Conservation (phyloP, 1,140 invertebrate species). For the Drosophila burlai region DNA sequence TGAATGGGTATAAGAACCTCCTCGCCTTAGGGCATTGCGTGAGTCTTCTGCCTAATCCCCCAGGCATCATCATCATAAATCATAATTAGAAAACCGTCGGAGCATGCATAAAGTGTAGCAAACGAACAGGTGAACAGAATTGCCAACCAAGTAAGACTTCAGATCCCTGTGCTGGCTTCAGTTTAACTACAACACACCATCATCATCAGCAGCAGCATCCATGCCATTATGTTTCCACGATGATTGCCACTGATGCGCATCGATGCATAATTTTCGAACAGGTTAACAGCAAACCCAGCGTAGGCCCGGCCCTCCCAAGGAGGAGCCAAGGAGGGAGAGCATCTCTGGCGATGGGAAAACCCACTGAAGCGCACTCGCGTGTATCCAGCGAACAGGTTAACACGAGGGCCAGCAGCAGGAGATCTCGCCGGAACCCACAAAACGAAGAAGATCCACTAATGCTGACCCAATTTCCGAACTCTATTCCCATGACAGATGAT, state of each 20-base stretch:
- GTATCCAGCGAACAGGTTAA: conserved; percentile 42
- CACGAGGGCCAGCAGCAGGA: conserved; percentile 16
- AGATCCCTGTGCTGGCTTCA: background rate
- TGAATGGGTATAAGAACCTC: background rate
- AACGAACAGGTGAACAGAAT: conserved; percentile 52
- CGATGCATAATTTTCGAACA: conserved; percentile 69
- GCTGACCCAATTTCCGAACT: background rate
- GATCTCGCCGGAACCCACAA: background rate
- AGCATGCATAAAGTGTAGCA: conserved; percentile 55
- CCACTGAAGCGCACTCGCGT: conserved; percentile 47
- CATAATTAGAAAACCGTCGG: conserved; percentile 50
- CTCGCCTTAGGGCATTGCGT: background rate
- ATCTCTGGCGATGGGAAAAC: conserved; percentile 36
- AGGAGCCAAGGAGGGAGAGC: conserved; percentile 14
- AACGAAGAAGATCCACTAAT: background rate
- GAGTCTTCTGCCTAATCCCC: conserved; percentile 19
- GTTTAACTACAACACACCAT: conserved; percentile 16
- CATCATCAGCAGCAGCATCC: conserved; percentile 10
- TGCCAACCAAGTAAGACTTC: background rate
- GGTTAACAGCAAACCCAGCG: conserved; percentile 40
- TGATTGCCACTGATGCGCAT: conserved; percentile 54
- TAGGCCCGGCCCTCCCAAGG: background rate
- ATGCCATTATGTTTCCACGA: conserved; percentile 28
- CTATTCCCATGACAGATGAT: conserved; percentile 6
- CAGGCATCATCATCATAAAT: conserved; percentile 31